Percentiles rank a stretch among this genome's conserved stretches.
phyloP scores from a whole-genome alignment of 2,113 vertebrate species.

The Trogon melanurus region DNA sequence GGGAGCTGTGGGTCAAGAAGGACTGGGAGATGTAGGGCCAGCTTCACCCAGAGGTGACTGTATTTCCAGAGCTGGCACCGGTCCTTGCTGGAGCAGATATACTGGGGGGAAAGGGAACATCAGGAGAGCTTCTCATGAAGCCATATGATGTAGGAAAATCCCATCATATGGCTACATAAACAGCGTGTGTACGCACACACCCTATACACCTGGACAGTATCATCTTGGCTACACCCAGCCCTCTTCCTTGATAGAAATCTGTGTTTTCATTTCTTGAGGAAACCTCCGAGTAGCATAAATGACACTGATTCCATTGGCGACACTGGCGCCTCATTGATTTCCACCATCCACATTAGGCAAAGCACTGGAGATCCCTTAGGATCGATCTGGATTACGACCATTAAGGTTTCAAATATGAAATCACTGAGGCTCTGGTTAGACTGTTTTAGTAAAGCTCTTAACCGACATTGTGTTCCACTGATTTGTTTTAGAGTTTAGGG shows the following conservation, averaged over 20 bases:
- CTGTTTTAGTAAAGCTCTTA: background rate
- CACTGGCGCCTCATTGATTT: background rate
- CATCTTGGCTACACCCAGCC: background rate
- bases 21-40: background rate
- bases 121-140: background rate
- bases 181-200: background rate
- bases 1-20: background rate
- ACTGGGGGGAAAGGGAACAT: background rate
- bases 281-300: background rate
- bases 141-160: background rate
- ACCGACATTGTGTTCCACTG: background rate
- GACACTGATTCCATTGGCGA: background rate
- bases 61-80: background rate
- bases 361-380: background rate
- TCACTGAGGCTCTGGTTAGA: background rate
- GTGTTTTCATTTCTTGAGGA: background rate
- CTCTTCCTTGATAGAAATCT: background rate
- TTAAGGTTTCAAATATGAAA: background rate
- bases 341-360: background rate
- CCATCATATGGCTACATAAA: rapidly evolving
- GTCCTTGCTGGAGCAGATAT: background rate
- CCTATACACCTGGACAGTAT: rapidly evolving
- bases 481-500: background rate
- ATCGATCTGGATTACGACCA: background rate
- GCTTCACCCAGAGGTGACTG: background rate